These are phyloP conservation scores for Orientallactaga sibirica DNA, from an alignment of 2,797 vertebrate genomes.

Conservation along the genomic window DNA sequence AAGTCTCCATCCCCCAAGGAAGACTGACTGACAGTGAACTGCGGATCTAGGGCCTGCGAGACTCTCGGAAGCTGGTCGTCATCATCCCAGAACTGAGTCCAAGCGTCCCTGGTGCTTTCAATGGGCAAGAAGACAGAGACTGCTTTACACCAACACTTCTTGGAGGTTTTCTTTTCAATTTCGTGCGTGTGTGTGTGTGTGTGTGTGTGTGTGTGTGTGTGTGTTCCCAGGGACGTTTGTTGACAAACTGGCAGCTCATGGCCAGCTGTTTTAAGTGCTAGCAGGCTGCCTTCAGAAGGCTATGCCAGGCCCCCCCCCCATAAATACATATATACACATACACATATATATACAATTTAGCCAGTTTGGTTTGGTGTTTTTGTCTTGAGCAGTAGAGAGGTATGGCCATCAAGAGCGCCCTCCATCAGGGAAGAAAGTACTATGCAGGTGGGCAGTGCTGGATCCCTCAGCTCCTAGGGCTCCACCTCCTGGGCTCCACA, in stretches of 20 bases:
- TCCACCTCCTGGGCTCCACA: too few relatives aligned
- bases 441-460: too few relatives aligned
- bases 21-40: rapidly evolving
- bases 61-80: too few relatives aligned
- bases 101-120: rapidly evolving
- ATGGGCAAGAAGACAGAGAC: rapidly evolving
- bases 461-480: too few relatives aligned
- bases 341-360: too few relatives aligned
- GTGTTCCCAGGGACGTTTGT: too few relatives aligned
- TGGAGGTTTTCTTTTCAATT: neutral
- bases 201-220: too few relatives aligned
- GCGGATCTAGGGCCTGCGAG: too few relatives aligned
- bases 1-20: too few relatives aligned
- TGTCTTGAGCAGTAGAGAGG: neutral
- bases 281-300: rapidly evolving
- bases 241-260: rapidly evolving
- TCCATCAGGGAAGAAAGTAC: too few relatives aligned
- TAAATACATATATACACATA: too few relatives aligned
- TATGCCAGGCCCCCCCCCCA: rapidly evolving
- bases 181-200: too few relatives aligned
- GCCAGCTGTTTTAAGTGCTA: rapidly evolving
- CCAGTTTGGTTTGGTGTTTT: neutral
- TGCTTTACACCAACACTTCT: neutral
- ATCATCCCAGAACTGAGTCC: neutral
- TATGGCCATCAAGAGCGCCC: rapidly evolving